Evolutionary conservation across 2,113 vertebrate genomes (phyloP), one percentile per base, ranked within the genome.

Genomic region (Neotoma lepida): DNA sequence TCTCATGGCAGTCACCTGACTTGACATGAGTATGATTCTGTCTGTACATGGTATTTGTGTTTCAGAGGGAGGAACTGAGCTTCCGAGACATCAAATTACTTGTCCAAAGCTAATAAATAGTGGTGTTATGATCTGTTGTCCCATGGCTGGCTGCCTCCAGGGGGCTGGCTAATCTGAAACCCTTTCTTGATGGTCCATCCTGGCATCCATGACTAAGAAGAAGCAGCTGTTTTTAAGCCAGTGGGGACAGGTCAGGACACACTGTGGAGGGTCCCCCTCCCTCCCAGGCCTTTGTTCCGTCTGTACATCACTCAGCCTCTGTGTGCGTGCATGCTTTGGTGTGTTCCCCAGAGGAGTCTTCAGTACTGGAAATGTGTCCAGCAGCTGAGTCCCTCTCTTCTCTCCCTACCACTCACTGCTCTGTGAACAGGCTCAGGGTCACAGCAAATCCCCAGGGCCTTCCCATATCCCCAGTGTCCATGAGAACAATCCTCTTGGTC

Each of bases 401-500:
- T 81, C 64, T 90, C 71, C 66, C 61, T 56, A 64, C 68, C 56
- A 86, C 51, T 93, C 66, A 39, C n/a, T 90, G 88, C 78, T 93
- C 56, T 86, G 41, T 56, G 86, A 70, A 70, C 58, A 86, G 88
- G 92, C 70, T 71, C 86, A 76, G 85, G 93, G 95, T 97, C 93
- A 97, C 39, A 86, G 91, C 80, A 84, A 33, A 28, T 97, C 96
- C 96, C 96, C 22, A 56, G 93, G 91, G 96, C 93, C 64, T 41
- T 64, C 22, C 1, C 89, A 13, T 88, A 30, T 95, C 95, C 96
- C 96, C 80, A 76, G 86, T 1, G 82, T 92, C 94, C 95, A 58
- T 97, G 97, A 95, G 97, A 97, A 96, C 88, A 70, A 82, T 78
- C 92, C 68, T 96, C 86, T 39, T 33, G 7, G 91, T 5, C 68